Base-by-base conservation (phyloP, 2,797 vertebrate species). In the Oreonectes daqikongensis region DNA sequence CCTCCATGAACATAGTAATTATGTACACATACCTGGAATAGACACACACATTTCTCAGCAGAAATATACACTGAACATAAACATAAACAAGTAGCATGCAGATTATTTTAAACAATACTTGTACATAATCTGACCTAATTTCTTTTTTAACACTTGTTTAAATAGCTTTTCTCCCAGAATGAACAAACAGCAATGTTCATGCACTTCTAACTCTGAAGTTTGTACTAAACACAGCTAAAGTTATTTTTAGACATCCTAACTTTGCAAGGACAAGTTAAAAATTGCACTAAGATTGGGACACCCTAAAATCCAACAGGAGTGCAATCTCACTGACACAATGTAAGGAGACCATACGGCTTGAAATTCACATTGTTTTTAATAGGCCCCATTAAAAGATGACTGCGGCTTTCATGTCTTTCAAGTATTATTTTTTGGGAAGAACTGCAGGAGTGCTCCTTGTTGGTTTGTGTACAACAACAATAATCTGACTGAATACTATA, bases 61-160 rank as follows among this genome's bases (percentile, higher is more conserved):
- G 20, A 79, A 57, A 40, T 26, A 17, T 28, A 52, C 74, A 55
- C 28, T 66, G 32, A 53, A 75, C 64, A 42, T 32, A 17, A 77
- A 68, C 30, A 61, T 63, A 75, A 66, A 35, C 9, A 65, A 69
- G 20, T 52, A 40, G 53, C 52, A 80, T 80, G 72, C 72, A 78
- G 67, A 73, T 66, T 53, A 9, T 63, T 55, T 22, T 74, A 69
- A 81, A 78, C 38, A 28, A 35, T 69, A 73, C 44, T 52, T 78
- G 64, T 65, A 71, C 28, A 71, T 57, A 80, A 75, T 73, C 68
- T 78, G 67, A 40, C 44, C 53, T 63, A 52, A 30, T 81, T 46
- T 61, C n/a, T 61, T 48, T 48, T 60, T 50, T 32, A 46, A 55
- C 50, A 28, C 10, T 1, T 68, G 30, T 26, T 42, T 64, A 0